phyloP scores from a whole-genome alignment of 2,113 vertebrate species.

The Mustelus asterias region DNA sequence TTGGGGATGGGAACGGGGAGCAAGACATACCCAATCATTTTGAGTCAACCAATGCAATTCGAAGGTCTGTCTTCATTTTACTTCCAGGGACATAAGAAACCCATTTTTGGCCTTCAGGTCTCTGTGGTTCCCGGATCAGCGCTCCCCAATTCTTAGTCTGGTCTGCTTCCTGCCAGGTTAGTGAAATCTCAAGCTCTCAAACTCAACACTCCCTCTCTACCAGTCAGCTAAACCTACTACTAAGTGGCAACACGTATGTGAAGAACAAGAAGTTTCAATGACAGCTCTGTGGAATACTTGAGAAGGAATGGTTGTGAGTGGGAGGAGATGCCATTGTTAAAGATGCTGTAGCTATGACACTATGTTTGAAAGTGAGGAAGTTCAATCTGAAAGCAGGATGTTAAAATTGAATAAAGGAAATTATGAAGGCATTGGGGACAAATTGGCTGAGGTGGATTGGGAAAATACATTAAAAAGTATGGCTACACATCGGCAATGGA shows the following conservation, averaged over 20 bases:
- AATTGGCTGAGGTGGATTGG: too few species aligned
- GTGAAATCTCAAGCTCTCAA: neutral
- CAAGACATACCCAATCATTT: neutral
- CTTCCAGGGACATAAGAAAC: neutral
- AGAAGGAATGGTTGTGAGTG: neutral
- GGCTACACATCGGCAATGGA: too few species aligned
- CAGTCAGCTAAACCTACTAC: neutral
- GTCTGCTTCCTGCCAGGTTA: neutral
- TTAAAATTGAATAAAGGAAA: too few species aligned
- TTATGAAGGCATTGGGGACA: too few species aligned
- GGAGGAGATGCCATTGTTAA: neutral
- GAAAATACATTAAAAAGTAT: too few species aligned
- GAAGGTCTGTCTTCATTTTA: neutral
- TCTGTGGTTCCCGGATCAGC: neutral
- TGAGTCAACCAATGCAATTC: neutral
- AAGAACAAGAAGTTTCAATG: neutral
- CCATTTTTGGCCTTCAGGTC: neutral
- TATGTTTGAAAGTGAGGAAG: too few species aligned
- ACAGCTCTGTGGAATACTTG: neutral
- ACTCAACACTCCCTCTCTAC: neutral
- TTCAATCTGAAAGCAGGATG: too few species aligned
- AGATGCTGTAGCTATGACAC: neutral
- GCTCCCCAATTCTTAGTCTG: neutral
- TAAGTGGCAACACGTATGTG: neutral
- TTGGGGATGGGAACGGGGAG: neutral